Evolutionary conservation across 1,140 invertebrate species (phyloP), one percentile per base, ranked within the genome.

Genomic region (Onthophagus taurus): DNA sequence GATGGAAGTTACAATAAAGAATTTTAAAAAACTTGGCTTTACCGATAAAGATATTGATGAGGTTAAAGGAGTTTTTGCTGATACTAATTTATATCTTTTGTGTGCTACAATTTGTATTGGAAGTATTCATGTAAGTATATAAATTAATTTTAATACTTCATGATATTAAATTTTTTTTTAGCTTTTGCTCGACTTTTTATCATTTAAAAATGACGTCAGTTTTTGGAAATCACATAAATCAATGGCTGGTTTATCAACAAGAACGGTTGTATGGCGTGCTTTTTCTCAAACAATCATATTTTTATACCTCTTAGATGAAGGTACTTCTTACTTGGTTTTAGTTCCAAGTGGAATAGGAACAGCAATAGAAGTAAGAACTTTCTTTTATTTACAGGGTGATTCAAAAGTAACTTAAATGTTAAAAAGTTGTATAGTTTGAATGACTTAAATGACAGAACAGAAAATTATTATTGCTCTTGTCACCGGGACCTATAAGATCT

Each of bases 141-240:
- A 30, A 23, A 45, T 26, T 38, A 19, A n/a, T 33, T 31, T 8
- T 19, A 1, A 20, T 31, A 17, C 7, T 31, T 31, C 6, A 20
- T 33, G 4, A 9, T 24, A 31, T 14, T n/a, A 33, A 31, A 48
- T 39, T 38, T 59, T 52, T 48, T 78, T 79, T 34, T 68, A 96
- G 91, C 62, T 97, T 38, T 69, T 97, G 7, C 93, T 99, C 62
- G 95, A 99, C 62, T 91, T 97, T 57, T 68, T 99, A 33, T 91
- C 95, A 2, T 97, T 99, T 57, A 98, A 97, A 75, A 97, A 96
- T 67, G 95, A 99, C 55, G 87, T 99, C 3, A 80, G 75, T 50
- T 99, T 97, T 64, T 99, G 96, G 95, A 77, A 80, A 44, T 74
- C 77, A 9, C 80, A 86, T 53, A 78, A 77, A 23, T 84, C 81